These are phyloP conservation scores for Melinaea marsaeus DNA, from an alignment of 2,888 invertebrate genomes.

Conservation along the genomic window DNA sequence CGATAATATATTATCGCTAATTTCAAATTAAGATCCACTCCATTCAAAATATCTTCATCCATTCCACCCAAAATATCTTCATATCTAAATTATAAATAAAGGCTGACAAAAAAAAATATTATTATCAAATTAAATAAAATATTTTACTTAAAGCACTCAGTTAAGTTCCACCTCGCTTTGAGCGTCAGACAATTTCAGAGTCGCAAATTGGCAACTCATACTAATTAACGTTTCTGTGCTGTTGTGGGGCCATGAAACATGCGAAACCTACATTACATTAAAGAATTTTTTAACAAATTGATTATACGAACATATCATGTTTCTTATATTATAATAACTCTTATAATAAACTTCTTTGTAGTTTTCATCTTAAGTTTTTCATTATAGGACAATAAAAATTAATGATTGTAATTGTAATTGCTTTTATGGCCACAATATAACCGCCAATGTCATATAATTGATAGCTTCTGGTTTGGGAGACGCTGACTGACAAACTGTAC, in stretches of 20 bases:
- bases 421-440: conserved; percentile 37
- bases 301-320: too few species aligned
- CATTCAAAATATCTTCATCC: too few species aligned
- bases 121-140: conserved; percentile 1
- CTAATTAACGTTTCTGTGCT: conserved; percentile 65
- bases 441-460: conserved; percentile 49
- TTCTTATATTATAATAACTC: too few species aligned
- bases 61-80: too few species aligned
- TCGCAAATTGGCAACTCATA: conserved; percentile 62
- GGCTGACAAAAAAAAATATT: not conserved
- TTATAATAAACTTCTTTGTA: too few species aligned
- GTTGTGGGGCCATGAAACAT: conserved; percentile 39
- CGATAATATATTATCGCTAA: too few species aligned
- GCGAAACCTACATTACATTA: not conserved
- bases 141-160: conserved; percentile 11
- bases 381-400: too few species aligned
- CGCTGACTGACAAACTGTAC: conserved; percentile 9
- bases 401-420: too few species aligned
- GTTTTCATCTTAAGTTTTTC: too few species aligned
- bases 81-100: too few species aligned
- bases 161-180: conserved; percentile 8
- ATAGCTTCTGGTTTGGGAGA: conserved; percentile 43
- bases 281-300: too few species aligned
- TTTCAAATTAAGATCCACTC: too few species aligned
- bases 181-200: conserved; percentile 55